Conservation (phyloP, 2,113 vertebrate genomes). For the Nothobranchius kuhntae region DNA sequence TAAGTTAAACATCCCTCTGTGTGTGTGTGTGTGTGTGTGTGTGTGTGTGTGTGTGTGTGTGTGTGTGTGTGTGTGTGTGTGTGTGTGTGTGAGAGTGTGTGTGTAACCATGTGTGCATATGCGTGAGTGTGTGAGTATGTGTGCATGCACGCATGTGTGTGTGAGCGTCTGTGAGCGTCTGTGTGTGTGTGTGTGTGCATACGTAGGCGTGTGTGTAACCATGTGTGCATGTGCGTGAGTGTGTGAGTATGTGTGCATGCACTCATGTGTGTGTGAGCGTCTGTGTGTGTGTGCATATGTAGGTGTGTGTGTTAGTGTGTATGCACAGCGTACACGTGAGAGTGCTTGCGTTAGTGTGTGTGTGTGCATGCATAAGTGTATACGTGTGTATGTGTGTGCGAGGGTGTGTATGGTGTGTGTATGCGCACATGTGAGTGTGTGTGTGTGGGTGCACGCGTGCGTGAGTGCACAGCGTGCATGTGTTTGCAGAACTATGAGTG, state of each 20-base stretch:
- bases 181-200: background rate
- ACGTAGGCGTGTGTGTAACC: background rate
- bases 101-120: background rate
- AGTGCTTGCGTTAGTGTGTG: too few species aligned
- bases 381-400: constrained; percentile 32
- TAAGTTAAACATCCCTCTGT: constrained; percentile 5
- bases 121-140: constrained; percentile 5
- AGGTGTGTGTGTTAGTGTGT: constrained; percentile 10
- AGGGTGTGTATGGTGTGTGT: background rate
- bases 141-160: constrained; percentile 5
- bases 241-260: constrained; percentile 14
- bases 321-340: background rate
- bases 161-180: too few species aligned
- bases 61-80: constrained; percentile 19
- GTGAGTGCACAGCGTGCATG: constrained; percentile 14
- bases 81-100: constrained; percentile 16
- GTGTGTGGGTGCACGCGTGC: constrained; percentile 7
- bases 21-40: background rate
- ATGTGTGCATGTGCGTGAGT: constrained; percentile 3
- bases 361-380: background rate
- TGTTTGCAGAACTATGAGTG: constrained; percentile 54
- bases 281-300: constrained; percentile 2
- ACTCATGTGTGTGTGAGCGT: constrained; percentile 29
- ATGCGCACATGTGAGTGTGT: constrained; percentile 6
- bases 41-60: constrained; percentile 5